phyloP scores from a whole-genome alignment of 2,888 invertebrate species.

The Pristionchus maxplancki region DNA sequence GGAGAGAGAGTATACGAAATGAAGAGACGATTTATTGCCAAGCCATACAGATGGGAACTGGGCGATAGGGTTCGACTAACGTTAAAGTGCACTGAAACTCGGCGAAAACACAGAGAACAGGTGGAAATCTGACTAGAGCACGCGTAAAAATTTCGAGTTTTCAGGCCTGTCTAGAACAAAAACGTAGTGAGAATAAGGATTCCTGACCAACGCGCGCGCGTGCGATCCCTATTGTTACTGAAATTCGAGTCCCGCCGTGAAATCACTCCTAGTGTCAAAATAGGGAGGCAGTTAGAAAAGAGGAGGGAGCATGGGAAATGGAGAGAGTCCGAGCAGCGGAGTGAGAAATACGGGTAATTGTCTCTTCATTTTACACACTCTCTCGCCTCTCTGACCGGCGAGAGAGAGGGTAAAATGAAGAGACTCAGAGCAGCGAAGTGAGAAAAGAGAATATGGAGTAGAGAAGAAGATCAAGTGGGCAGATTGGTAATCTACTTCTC shows the following conservation, averaged over 20 bases:
- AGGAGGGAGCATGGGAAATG: background rate
- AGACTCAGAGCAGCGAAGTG: background rate
- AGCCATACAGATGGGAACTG: no score
- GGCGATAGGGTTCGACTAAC: no score
- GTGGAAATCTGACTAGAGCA: no score
- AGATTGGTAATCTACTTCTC: constrained; percentile 22
- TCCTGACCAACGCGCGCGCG: background rate
- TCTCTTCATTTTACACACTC: background rate
- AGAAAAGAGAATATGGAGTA: background rate
- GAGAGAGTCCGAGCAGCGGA: background rate
- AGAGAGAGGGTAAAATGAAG: background rate
- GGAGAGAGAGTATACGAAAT: no score
- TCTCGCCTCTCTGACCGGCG: background rate
- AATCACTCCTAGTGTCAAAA: constrained; percentile 1
- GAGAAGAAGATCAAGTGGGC: background rate
- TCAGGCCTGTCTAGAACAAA: no score
- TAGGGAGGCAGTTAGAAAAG: background rate
- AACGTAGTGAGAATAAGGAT: background rate
- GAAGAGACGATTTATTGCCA: no score
- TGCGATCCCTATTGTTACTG: background rate
- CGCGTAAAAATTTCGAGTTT: no score
- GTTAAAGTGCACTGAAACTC: no score
- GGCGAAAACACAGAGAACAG: background rate
- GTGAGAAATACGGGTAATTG: background rate
- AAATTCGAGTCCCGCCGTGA: background rate